Conservation (phyloP, 2,797 vertebrate genomes). For the Crax fasciolata region DNA sequence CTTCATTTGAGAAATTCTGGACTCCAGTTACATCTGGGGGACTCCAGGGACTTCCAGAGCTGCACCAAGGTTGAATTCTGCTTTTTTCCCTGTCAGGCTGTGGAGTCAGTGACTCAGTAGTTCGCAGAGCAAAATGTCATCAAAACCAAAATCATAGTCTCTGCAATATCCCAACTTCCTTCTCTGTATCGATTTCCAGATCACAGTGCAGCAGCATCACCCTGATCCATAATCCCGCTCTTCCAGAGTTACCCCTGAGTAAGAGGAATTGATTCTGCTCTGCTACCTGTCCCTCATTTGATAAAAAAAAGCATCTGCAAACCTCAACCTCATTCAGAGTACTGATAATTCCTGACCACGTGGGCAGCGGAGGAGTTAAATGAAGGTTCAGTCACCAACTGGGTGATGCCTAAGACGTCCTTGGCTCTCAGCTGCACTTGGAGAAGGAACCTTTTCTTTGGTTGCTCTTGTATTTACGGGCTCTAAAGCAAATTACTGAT, state of each 20-base stretch:
- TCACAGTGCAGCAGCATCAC: slow-evolving; percentile 17
- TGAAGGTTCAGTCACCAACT: background rate
- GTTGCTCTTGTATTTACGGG: background rate
- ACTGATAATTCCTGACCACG: background rate
- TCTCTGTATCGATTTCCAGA: slow-evolving; percentile 72
- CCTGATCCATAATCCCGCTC: slow-evolving; percentile 72
- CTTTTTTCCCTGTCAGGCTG: background rate
- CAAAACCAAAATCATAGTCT: slow-evolving; percentile 29
- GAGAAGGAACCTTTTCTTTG: background rate
- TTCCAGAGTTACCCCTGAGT: slow-evolving; percentile 68
- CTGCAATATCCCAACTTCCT: slow-evolving; percentile 48
- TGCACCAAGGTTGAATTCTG: background rate
- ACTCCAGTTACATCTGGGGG: fast-evolving
- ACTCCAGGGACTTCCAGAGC: background rate
- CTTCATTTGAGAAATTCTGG: background rate
- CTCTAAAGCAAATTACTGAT: background rate
- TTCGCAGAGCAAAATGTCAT: slow-evolving; percentile 37
- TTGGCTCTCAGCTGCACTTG: background rate
- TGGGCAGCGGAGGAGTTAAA: background rate
- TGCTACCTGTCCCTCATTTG: background rate
- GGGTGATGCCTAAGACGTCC: background rate
- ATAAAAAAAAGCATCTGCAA: slow-evolving; percentile 31
- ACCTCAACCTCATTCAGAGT: slow-evolving; percentile 11
- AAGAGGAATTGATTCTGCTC: slow-evolving; percentile 78
- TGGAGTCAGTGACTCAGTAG: background rate